Evolutionary conservation across 1,140 invertebrate species (phyloP), one percentile per base, ranked within the genome.

Genomic region (Trachymyrmex cornetzi): DNA sequence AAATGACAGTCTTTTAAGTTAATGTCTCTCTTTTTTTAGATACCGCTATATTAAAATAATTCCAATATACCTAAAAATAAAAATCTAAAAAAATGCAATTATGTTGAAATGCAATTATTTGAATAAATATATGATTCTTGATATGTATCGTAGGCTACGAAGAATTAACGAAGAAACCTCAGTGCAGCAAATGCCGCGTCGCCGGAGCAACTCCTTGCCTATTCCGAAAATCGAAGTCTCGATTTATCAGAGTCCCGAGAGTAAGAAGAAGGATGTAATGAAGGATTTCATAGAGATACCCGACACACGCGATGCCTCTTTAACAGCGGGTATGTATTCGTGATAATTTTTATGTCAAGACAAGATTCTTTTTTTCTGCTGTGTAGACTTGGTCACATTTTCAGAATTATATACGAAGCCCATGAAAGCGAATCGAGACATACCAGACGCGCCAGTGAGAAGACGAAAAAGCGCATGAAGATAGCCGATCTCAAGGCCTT

Each of bases 201-300:
- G 97, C 91, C 95, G 99, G 74, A 99, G 98, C 90, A 98, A 98
- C 93, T 99, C 99, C 0, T 95, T 99, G 66, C 99, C 99, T 0
- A 98, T 99, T 94, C 98, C 98, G 12, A 98, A 99, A 96, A 98
- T 98, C 64, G 97, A 98, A 94, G 97, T 99, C 4, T 98, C 98
- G 0, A 95, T 98, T 72, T 98, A 98, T 93, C 97, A 98, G 91
- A 97, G 96, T 88, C 96, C 97, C 0, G 97, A 98, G 63, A 96
- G 96, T 24, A 97, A 97, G 86, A 96, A 95, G 77, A 97, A 96
- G 91, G 97, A 97, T 71, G 96, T 96, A 3, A 94, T 96, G 3
- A 98, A 97, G 93, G 97, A 97, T 90, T 97, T 97, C 87, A 97
- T 97, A 66, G 97, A 98, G 94, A 96, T 97, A 22, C 97, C 97